phyloP scores from a whole-genome alignment of 2,113 vertebrate genomes.

The Tenrec ecaudatus region DNA sequence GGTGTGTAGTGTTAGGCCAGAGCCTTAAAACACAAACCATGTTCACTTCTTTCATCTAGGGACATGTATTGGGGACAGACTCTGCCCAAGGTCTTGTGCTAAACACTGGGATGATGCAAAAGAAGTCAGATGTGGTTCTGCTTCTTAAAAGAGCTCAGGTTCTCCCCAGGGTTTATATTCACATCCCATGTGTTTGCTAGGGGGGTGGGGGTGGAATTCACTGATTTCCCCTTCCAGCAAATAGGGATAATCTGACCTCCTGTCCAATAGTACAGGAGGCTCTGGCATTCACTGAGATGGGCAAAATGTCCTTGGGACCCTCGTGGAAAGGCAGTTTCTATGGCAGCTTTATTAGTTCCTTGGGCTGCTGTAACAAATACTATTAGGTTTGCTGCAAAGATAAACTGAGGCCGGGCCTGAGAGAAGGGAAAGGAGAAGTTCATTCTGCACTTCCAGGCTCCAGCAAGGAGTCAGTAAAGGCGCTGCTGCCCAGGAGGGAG shows the following conservation, averaged over 20 bases:
- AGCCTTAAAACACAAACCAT: not conserved
- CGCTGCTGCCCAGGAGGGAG: too few relatives aligned
- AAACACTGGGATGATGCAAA: not conserved
- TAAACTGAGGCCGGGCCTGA: too few relatives aligned
- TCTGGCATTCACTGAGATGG: not conserved
- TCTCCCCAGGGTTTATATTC: not conserved
- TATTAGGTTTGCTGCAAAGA: too few relatives aligned
- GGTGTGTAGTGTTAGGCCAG: not conserved
- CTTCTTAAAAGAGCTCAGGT: not conserved
- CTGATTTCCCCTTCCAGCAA: not conserved
- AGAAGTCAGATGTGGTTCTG: not conserved
- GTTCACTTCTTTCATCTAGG: not conserved
- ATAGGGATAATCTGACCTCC: not conserved
- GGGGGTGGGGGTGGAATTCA: too few relatives aligned
- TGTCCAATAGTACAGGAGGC: fast-evolving
- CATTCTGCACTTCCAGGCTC: too few relatives aligned
- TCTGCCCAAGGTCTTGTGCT: not conserved
- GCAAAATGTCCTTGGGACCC: not conserved
- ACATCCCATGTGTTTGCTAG: too few relatives aligned
- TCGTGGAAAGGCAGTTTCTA: not conserved
- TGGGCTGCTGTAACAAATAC: not conserved
- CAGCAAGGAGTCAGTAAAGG: too few relatives aligned
- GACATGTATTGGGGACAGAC: not conserved
- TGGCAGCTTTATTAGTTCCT: not conserved
- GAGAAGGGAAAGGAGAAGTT: too few relatives aligned